Base-by-base conservation (phyloP, 1,140 invertebrate species). In the Theocolax elegans region DNA sequence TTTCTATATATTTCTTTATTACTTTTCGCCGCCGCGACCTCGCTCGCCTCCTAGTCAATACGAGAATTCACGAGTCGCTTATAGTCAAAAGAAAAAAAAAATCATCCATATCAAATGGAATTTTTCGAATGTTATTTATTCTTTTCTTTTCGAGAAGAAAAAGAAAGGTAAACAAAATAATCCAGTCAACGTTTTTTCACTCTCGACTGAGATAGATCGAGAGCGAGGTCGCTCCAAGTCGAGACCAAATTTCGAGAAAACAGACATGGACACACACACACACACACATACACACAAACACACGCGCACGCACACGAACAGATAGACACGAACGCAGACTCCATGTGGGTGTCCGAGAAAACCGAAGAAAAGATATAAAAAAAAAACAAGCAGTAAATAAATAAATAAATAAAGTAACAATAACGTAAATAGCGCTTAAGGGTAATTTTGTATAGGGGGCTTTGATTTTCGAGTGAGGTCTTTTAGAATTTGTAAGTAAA, bases 1-100 rank as follows among this genome's bases (percentile, higher is more conserved):
- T n/a, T n/a, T n/a, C n/a, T n/a, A n/a, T n/a, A n/a, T n/a, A n/a
- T n/a, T n/a, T n/a, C n/a, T n/a, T n/a, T n/a, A n/a, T n/a, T n/a
- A n/a, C n/a, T n/a, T n/a, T n/a, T n/a, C n/a, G n/a, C n/a, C n/a
- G n/a, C n/a, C n/a, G n/a, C n/a, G n/a, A n/a, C n/a, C n/a, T n/a
- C n/a, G n/a, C 59, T 71, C 42, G 60, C 68, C 42, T 71, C 68
- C 60, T 71, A 71, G 68, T 71, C 68, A 64, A 63, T 70, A 58
- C 49, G 54, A 10, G 17, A 62, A 21, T n/a, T n/a, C n/a, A n/a
- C 13, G 13, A 54, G 15, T 9, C n/a, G 23, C 31, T 58, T n/a
- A 48, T 53, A 48, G 56, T 17, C 56, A 56, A 19, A 63, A 65
- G 46, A 58, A 42, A 49, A 65, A 72, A 62, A 42, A 7, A 66